A percentile compares a stretch with the other conserved stretches of the same genome.
Evolutionary conservation across 2,113 vertebrate species (phyloP).

Genomic region (Donacobius atricapilla): DNA sequence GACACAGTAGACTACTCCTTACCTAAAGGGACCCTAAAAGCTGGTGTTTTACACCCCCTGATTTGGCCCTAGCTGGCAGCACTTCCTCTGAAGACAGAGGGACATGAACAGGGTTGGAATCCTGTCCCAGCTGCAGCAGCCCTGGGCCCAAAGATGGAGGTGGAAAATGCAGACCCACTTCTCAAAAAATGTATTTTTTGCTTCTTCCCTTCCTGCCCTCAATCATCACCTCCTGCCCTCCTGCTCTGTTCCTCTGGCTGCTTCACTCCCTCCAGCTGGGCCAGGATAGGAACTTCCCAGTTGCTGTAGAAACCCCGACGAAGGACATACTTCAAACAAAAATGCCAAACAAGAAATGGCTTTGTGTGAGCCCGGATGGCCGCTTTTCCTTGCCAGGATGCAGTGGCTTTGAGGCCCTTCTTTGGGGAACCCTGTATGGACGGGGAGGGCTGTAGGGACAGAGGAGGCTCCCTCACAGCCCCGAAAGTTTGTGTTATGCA

Average conservation of each 20-base stretch:
- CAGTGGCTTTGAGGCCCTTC: rapidly evolving
- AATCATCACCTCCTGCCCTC: not conserved
- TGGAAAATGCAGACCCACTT: not conserved
- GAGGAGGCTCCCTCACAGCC: not conserved
- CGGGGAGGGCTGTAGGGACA: rapidly evolving
- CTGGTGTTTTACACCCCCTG: not conserved
- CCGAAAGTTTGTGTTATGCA: rapidly evolving
- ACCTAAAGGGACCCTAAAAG: not conserved
- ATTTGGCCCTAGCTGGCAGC: not conserved
- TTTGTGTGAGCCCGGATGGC: not conserved
- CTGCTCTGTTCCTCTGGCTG: not conserved
- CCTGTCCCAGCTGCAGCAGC: not conserved
- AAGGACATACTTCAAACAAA: constrained; percentile 28
- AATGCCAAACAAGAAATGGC: not conserved
- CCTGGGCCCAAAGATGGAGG: not conserved
- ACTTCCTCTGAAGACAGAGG: not conserved
- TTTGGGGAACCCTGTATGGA: not conserved
- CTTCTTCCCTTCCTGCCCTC: not conserved
- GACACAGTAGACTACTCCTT: not conserved
- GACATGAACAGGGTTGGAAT: not conserved
- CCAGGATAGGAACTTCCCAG: not conserved
- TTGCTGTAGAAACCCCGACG: constrained; percentile 52
- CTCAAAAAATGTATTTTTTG: not conserved
- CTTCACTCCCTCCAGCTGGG: not conserved
- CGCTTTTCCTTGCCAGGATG: not conserved